These are phyloP conservation scores for Iphiclides podalirius DNA, from an alignment of 2,888 invertebrate species.

Conservation along the genomic window DNA sequence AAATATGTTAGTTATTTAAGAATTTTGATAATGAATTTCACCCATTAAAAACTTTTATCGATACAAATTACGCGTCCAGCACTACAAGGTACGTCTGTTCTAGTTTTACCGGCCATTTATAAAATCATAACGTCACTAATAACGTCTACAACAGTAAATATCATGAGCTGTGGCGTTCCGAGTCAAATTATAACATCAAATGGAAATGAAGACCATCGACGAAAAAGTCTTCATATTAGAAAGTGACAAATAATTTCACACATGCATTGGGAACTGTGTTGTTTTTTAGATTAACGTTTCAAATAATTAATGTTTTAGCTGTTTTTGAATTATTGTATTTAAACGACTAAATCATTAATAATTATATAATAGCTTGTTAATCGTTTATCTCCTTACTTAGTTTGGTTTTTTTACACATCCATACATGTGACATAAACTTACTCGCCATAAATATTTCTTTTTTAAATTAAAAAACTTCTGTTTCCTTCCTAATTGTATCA, in stretches of 20 bases:
- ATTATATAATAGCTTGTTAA: no score
- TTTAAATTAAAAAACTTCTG: no score
- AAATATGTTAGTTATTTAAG: no score
- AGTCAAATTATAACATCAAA: conserved; percentile 1
- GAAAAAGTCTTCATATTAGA: not conserved
- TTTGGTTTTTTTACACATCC: no score
- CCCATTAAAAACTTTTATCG: not conserved
- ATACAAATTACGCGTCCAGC: not conserved
- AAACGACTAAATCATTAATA: no score
- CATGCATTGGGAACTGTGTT: no score
- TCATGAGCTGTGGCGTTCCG: not conserved
- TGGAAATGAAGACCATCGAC: not conserved
- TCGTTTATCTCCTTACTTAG: no score
- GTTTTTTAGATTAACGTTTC: no score
- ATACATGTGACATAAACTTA: no score
- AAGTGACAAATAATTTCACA: not conserved
- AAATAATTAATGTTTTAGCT: not conserved
- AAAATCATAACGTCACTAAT: conserved; percentile 16
- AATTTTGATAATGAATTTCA: no score
- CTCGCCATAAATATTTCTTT: no score
- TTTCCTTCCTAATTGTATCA: no score
- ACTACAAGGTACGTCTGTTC: conserved; percentile 9
- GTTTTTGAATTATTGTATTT: not conserved
- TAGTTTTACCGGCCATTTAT: conserved; percentile 17
- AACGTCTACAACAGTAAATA: conserved; percentile 3